These are phyloP conservation scores for Montipora foliosa DNA, from an alignment of 64 coral and sea anemone species.

Conservation along the genomic window DNA sequence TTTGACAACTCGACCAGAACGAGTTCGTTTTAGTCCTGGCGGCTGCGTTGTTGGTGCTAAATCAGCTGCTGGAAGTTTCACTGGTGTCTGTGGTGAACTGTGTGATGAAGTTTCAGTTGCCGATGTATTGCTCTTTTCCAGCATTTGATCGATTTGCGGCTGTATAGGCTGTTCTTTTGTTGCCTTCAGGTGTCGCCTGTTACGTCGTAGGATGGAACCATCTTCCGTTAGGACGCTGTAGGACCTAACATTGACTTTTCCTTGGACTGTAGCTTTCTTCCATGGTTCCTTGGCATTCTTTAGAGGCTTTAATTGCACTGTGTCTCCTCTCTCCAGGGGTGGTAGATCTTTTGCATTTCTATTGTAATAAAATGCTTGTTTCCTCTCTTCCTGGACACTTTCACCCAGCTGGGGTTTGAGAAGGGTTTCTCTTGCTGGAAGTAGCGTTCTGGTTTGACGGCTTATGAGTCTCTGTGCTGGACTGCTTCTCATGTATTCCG, in stretches of 20 bases:
- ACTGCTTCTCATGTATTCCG: slow-evolving; percentile 44
- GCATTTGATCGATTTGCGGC: too few relatives aligned
- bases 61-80: neutral
- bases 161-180: neutral
- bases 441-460: slow-evolving; percentile 49
- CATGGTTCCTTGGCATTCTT: neutral
- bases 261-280: slow-evolving; percentile 35
- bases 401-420: slow-evolving; percentile 47
- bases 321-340: slow-evolving; percentile 16
- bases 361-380: slow-evolving; percentile 64
- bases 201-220: neutral
- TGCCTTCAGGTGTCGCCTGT: slow-evolving; percentile 22
- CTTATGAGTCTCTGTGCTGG: slow-evolving; percentile 62
- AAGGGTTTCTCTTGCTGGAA: slow-evolving; percentile 48
- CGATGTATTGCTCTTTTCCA: too few relatives aligned
- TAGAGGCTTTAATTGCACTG: slow-evolving; percentile 36
- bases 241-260: slow-evolving; percentile 5
- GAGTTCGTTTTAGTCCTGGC: neutral
- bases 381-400: slow-evolving; percentile 10
- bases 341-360: slow-evolving; percentile 48
- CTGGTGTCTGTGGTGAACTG: neutral
- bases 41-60: neutral
- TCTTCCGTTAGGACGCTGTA: slow-evolving; percentile 43
- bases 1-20: neutral
- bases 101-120: too few relatives aligned